A percentile compares a stretch with the other conserved stretches of the same genome.
phyloP scores from a whole-genome alignment of 2,888 invertebrate genomes.

The Eucriotettix oculatus region DNA sequence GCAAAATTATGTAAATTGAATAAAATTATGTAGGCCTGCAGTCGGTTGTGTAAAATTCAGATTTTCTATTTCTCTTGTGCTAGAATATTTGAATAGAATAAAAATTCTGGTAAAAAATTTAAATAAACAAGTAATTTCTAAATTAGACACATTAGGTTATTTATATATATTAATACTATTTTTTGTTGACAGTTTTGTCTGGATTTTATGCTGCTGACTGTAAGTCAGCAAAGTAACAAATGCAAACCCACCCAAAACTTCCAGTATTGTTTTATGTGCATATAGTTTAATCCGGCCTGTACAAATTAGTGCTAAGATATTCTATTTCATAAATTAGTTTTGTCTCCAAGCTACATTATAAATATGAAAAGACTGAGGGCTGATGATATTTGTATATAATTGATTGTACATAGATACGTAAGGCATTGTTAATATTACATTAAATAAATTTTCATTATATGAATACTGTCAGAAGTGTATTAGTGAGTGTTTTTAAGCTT shows the following conservation, averaged over 20 bases:
- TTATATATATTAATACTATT: not conserved
- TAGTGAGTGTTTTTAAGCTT: not conserved
- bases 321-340: slow-evolving; percentile 3
- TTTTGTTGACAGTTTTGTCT: not conserved
- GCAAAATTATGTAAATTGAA: not conserved
- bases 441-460: slow-evolving; percentile 10
- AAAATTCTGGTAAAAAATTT: no score
- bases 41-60: not conserved
- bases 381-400: slow-evolving; percentile 12
- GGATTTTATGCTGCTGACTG: slow-evolving; percentile 8
- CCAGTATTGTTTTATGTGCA: slow-evolving; percentile 13
- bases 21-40: not conserved
- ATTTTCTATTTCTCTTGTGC: no score
- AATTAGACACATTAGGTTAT: no score
- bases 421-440: slow-evolving; percentile 13
- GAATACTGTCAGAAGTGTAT: slow-evolving; percentile 2
- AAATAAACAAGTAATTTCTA: no score
- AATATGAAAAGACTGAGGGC: slow-evolving; percentile 13
- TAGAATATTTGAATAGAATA: no score
- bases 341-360: slow-evolving; percentile 10
- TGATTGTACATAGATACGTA: slow-evolving; percentile 11
- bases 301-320: slow-evolving; percentile 13
- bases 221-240: slow-evolving; percentile 4
- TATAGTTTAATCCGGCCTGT: slow-evolving; percentile 11
- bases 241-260: slow-evolving; percentile 11